Evolutionary conservation across 2,797 vertebrate genomes (phyloP).

Genomic region (Aselliscus stoliczkanus): DNA sequence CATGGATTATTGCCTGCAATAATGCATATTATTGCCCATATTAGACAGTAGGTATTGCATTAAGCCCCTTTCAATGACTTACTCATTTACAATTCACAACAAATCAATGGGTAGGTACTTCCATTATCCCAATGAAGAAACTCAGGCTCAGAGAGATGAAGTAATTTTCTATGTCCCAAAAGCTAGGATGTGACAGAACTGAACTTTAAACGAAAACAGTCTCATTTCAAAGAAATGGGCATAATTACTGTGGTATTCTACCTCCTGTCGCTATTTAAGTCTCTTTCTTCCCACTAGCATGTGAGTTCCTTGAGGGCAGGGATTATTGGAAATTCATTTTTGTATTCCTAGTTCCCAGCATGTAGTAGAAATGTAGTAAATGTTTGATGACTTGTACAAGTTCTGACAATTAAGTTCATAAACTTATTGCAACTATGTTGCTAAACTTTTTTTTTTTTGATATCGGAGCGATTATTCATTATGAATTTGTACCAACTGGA

Average conservation of each 20-base stretch:
- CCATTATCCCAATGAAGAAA: neutral
- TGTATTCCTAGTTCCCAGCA: constrained; percentile 23
- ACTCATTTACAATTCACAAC: neutral
- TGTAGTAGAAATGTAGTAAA: neutral
- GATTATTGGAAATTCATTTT: constrained; percentile 48
- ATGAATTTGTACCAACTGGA: too few relatives aligned
- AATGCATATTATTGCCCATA: neutral
- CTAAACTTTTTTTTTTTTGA: too few relatives aligned
- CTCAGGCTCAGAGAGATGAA: neutral
- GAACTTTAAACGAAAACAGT: neutral
- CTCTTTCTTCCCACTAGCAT: neutral
- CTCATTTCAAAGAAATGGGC: neutral
- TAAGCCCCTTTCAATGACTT: neutral
- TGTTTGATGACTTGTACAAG: neutral
- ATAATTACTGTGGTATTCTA: neutral
- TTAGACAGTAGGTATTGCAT: neutral
- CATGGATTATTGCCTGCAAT: neutral
- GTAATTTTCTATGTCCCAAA: neutral
- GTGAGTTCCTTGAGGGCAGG: constrained; percentile 29
- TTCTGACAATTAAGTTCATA: too few relatives aligned
- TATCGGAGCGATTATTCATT: too few relatives aligned
- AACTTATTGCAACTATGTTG: too few relatives aligned
- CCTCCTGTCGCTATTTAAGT: neutral
- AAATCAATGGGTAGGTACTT: neutral
- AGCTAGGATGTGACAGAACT: neutral